Percentiles rank a stretch among this genome's conserved stretches.
Conservation (phyloP, 1,140 invertebrate genomes). For the Tetragnatha versicolor region DNA sequence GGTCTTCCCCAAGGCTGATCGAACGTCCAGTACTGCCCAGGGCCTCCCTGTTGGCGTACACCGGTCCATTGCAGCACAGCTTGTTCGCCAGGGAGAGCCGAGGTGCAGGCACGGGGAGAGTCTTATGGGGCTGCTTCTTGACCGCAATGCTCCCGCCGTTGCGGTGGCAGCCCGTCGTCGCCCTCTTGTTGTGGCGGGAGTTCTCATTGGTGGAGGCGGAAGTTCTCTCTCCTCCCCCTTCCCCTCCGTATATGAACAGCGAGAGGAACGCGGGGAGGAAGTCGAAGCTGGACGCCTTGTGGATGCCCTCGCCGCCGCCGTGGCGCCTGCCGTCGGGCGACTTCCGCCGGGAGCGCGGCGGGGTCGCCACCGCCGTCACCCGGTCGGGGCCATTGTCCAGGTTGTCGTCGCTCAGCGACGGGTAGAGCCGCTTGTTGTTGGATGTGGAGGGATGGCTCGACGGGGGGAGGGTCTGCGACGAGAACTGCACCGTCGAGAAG, state of each 20-base stretch:
- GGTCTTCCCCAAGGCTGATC: conserved; percentile 50
- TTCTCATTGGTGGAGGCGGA: conserved; percentile 6
- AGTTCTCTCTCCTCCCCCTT: conserved; percentile 22
- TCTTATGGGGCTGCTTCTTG: conserved; percentile 20
- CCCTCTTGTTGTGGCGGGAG: conserved; percentile 23
- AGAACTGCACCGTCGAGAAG: conserved; percentile 50
- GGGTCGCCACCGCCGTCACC: conserved; percentile 42
- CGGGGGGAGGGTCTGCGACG: conserved; percentile 43
- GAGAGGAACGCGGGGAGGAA: conserved; percentile 55
- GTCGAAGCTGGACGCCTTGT: conserved; percentile 57
- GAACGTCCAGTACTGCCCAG: conserved; percentile 47
- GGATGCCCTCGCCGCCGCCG: conserved; percentile 37
- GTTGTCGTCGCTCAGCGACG: conserved; percentile 49
- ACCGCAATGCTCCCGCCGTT: conserved; percentile 7
- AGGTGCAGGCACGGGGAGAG: conserved; percentile 55
- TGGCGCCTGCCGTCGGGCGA: conserved; percentile 23
- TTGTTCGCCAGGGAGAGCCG: conserved; percentile 54
- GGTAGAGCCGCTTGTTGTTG: conserved; percentile 6
- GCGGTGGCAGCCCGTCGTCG: conserved; percentile 7
- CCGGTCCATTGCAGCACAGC: conserved; percentile 38
- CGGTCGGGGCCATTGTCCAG: no score
- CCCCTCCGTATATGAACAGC: conserved; percentile 45
- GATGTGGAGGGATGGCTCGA: conserved; percentile 33
- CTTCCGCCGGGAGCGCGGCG: not conserved
- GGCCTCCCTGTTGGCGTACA: conserved; percentile 56